Evolutionary conservation across 2,797 vertebrate genomes (phyloP).

Genomic region (Danio jaintianensis): DNA sequence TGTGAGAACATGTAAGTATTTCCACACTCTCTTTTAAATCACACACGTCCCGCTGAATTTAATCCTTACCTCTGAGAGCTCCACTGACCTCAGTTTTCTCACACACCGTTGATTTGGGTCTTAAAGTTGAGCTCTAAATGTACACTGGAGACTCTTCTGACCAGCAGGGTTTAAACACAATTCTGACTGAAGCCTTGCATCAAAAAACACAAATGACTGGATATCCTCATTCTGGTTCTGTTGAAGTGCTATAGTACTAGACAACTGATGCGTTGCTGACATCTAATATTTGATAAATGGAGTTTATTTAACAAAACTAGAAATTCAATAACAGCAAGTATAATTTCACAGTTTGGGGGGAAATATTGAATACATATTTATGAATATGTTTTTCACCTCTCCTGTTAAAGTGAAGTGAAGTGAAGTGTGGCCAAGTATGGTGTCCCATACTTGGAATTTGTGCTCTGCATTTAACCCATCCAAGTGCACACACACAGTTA

Average conservation of each 20-base stretch:
- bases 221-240: not conserved
- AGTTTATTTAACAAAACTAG: not conserved
- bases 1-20: conserved; percentile 36
- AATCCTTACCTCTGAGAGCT: conserved; percentile 30
- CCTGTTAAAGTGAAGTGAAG: too few relatives aligned
- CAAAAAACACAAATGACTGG: conserved; percentile 13
- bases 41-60: conserved; percentile 15
- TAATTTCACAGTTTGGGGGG: fast-evolving
- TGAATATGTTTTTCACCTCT: too few relatives aligned
- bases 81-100: conserved; percentile 33
- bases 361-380: too few relatives aligned
- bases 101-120: conserved; percentile 24
- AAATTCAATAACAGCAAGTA: not conserved
- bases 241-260: not conserved
- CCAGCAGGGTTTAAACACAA: conserved; percentile 13
- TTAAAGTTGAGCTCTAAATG: conserved; percentile 18
- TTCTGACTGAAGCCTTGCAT: conserved; percentile 27
- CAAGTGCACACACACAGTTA: too few relatives aligned
- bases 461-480: too few relatives aligned
- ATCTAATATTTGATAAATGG: not conserved
- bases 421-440: too few relatives aligned
- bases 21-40: conserved; percentile 12
- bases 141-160: conserved; percentile 7
- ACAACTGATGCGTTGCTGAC: not conserved
- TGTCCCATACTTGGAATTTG: too few relatives aligned